Percentiles rank a stretch among this genome's conserved stretches.
Conservation (phyloP, 2,113 vertebrate genomes). For the Erythrocebus patas region DNA sequence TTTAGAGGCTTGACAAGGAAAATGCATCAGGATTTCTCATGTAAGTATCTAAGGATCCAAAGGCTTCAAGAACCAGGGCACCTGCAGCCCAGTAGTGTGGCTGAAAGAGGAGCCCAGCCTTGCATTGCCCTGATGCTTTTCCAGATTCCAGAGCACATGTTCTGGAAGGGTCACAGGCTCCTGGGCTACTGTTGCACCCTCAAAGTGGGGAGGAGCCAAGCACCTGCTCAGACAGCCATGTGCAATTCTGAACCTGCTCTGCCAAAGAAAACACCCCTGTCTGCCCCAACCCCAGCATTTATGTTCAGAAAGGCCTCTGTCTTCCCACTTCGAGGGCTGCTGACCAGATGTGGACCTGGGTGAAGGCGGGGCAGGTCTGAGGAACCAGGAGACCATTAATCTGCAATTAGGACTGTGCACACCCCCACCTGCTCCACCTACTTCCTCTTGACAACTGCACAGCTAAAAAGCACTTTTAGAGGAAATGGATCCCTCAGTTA, state of each 20-base stretch:
- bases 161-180: conserved; percentile 48
- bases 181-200: background rate
- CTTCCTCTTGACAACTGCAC: background rate
- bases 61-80: background rate
- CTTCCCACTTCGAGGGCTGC: background rate
- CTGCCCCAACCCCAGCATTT: background rate
- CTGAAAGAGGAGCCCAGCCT: background rate
- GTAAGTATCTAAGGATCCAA: background rate
- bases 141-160: conserved; percentile 46
- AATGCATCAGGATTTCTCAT: background rate
- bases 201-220: background rate
- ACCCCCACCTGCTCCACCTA: background rate
- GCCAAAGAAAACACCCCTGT: conserved; percentile 48
- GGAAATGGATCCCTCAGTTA: background rate
- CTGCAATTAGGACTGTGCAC: background rate
- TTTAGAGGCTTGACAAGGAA: background rate
- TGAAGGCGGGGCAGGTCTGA: background rate
- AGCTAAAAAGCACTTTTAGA: conserved; percentile 3
- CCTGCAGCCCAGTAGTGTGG: background rate
- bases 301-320: conserved; percentile 1
- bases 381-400: background rate
- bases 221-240: conserved; percentile 57
- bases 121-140: background rate
- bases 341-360: conserved; percentile 25
- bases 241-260: background rate